Evolutionary conservation across 2,888 invertebrate genomes (phyloP), one percentile per base, ranked within the genome.

Genomic region (Apeira syringaria): DNA sequence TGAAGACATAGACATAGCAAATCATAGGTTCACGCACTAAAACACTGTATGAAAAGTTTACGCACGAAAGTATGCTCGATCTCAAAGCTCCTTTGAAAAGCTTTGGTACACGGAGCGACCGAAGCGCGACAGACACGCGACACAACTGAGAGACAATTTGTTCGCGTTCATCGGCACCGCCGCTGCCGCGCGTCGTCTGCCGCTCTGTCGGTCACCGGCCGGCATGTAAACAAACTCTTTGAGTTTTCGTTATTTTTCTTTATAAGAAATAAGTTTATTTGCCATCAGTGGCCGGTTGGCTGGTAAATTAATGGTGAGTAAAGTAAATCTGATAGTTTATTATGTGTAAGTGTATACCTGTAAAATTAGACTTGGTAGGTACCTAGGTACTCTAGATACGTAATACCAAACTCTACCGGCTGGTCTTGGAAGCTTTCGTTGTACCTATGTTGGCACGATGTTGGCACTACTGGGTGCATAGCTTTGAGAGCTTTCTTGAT

Each of bases 101-200:
- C 41, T 43, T 25, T 13, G 8, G 40, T 43, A 42, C 40, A 39
- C 60, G 18, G 36, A 34, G 9, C 22, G 11, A 28, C 24, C 42
- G 33, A 43, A 47, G 45, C 58, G 49, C 61, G 49, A 59, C 56
- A 50, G 44, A 49, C 47, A 56, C 63, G 53, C 64, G 58, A 69
- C 64, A 56, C 59, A 9, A 24, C 24, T 9, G 20, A 24, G 9
- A 2, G 24, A 9, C 24, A n/a, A n/a, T n/a, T n/a, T n/a, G n/a
- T n/a, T n/a, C n/a, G 2, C 3, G 24, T 2, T 9, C n/a, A n/a
- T n/a, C 5, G 20, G 5, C 7, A 6, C 20, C 7, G 20, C 20
- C 20, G 20, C 7, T 20, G 7, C 5, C 15, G 3, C 3, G 2
- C 15, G 15, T 15, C 2, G 15, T 15, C 3, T 8, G 24, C 24